phyloP scores from a whole-genome alignment of 2,113 vertebrate species.

The Scomber colias region DNA sequence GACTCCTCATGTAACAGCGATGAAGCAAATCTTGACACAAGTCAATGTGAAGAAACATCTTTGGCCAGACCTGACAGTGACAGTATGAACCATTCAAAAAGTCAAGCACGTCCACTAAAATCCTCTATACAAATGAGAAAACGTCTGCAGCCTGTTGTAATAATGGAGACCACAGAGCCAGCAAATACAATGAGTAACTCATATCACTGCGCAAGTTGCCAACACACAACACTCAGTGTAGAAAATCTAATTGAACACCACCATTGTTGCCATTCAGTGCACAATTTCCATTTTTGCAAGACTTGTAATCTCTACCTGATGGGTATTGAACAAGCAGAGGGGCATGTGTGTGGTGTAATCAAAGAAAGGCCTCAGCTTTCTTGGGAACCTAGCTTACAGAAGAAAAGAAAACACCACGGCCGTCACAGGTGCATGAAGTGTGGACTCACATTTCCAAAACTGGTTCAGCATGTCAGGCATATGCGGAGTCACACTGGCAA shows the following conservation, averaged over 20 bases:
- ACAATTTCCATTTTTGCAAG: constrained; percentile 70
- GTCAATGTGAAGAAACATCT: constrained; percentile 6
- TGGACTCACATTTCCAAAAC: constrained; percentile 58
- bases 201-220: constrained; percentile 76
- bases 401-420: constrained; percentile 11
- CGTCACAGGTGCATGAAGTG: constrained; percentile 71
- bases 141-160: constrained; percentile 79
- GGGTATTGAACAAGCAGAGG: constrained; percentile 31
- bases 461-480: constrained; percentile 61
- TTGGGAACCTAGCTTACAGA: background rate
- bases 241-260: constrained; percentile 82
- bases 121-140: constrained; percentile 63
- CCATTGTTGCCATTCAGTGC: constrained; percentile 60
- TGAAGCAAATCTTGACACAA: constrained; percentile 19
- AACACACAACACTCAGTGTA: constrained; percentile 51
- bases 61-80: background rate
- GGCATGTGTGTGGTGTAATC: constrained; percentile 65
- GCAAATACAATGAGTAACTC: constrained; percentile 12
- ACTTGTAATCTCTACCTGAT: constrained; percentile 73
- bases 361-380: background rate
- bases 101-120: constrained; percentile 36
- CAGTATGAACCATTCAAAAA: background rate
- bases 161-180: constrained; percentile 65
- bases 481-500: constrained; percentile 75
- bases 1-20: constrained; percentile 60